Conservation (phyloP, 1,140 invertebrate genomes). For the Drosophila leontia region DNA sequence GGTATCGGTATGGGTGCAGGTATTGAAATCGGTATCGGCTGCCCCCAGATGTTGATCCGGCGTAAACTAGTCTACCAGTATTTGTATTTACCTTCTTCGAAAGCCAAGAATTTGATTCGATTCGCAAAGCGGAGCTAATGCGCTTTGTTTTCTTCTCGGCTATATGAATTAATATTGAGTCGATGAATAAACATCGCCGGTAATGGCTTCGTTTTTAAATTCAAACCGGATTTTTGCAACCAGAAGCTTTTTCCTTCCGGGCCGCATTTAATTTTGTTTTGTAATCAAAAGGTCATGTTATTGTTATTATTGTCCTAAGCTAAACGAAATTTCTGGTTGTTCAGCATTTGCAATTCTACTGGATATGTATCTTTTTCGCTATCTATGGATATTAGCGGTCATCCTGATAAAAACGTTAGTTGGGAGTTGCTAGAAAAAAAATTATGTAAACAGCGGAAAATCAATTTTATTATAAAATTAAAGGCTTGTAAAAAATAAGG, state of each 20-base stretch:
- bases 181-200: constrained; percentile 28
- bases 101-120: constrained; percentile 14
- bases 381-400: not conserved
- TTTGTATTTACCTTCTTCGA: constrained; percentile 13
- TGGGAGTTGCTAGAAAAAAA: not conserved
- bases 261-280: constrained; percentile 20
- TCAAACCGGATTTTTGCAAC: constrained; percentile 48
- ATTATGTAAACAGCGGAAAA: not conserved
- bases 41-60: constrained; percentile 10
- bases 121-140: constrained; percentile 16
- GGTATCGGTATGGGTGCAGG: constrained; percentile 33
- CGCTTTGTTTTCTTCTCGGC: constrained; percentile 16
- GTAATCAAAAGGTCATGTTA: constrained; percentile 11
- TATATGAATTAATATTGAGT: constrained; percentile 5
- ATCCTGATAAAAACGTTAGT: constrained; percentile 4
- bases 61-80: constrained; percentile 14
- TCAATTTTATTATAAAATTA: not conserved
- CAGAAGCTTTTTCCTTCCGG: constrained; percentile 38
- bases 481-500: not conserved
- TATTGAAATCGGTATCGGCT: constrained; percentile 22
- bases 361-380: not conserved
- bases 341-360: not conserved
- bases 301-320: constrained; percentile 19
- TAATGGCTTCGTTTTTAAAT: constrained; percentile 26
- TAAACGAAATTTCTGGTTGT: constrained; percentile 9